These are phyloP conservation scores for Gulo gulo DNA, from an alignment of 2,113 vertebrate genomes.

Conservation along the genomic window DNA sequence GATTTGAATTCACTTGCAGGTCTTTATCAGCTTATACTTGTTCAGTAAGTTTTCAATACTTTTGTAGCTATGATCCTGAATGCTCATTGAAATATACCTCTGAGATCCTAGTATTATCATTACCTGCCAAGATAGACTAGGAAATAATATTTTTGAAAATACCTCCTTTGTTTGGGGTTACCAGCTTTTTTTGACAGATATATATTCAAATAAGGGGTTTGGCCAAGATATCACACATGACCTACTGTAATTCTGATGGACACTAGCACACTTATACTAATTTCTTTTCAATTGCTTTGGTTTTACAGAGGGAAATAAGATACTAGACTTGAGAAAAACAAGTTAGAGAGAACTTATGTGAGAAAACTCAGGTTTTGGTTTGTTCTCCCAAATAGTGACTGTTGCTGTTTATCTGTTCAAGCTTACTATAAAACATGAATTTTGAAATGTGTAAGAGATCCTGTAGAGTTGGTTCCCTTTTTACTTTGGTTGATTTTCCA, in stretches of 20 bases:
- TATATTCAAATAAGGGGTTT: conserved; percentile 4
- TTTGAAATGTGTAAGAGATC: neutral
- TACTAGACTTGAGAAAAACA: neutral
- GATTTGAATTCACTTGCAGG: neutral
- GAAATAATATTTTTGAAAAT: neutral
- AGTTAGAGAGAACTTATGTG: neutral
- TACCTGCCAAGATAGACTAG: neutral
- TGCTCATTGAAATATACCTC: neutral
- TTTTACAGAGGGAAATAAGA: neutral
- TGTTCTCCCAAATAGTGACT: neutral
- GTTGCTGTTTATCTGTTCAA: neutral
- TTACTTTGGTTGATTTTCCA: neutral
- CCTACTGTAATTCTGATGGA: neutral
- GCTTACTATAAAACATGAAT: neutral
- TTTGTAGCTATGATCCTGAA: neutral
- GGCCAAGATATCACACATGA: neutral
- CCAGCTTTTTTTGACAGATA: neutral
- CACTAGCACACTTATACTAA: neutral
- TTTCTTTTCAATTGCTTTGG: neutral
- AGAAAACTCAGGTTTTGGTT: neutral
- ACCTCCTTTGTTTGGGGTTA: neutral
- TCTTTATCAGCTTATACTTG: neutral
- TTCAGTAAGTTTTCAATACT: neutral
- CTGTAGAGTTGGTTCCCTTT: neutral
- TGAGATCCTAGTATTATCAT: neutral